Percentiles rank a stretch among this genome's conserved stretches.
Evolutionary conservation across 2,797 vertebrate genomes (phyloP).

Genomic region (Tympanoctomys barrerae): DNA sequence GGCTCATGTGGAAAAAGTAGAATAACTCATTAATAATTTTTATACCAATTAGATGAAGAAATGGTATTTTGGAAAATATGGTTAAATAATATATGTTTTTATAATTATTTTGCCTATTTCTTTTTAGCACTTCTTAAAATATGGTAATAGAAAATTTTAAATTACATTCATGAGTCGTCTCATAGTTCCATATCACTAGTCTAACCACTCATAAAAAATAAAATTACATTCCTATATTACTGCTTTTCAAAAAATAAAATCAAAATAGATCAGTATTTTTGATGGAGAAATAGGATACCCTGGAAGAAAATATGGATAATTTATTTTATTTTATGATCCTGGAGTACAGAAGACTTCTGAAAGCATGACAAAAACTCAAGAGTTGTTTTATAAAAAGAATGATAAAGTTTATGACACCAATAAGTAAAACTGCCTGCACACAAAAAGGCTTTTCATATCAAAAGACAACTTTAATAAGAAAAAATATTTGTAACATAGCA

Average conservation of each 20-base stretch:
- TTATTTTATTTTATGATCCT: conserved; percentile 51
- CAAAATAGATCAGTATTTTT: conserved; percentile 7
- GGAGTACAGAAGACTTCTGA: neutral
- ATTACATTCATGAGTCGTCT: neutral
- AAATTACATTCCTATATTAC: neutral
- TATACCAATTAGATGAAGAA: conserved; percentile 23
- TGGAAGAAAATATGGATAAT: conserved; percentile 16
- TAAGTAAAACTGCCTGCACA: conserved; percentile 12
- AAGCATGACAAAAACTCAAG: conserved; percentile 12
- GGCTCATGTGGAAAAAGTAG: neutral
- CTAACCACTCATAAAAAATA: neutral
- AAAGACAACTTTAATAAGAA: conserved; percentile 38
- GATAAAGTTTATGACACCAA: conserved; percentile 27
- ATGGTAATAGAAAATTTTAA: conserved; percentile 38
- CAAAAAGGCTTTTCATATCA: conserved; percentile 7
- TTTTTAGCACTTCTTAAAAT: conserved; percentile 35
- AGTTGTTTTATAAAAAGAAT: neutral
- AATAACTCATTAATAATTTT: conserved; percentile 51
- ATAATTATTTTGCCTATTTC: conserved; percentile 56
- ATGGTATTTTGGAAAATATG: conserved; percentile 35
- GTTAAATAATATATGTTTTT: conserved; percentile 62
- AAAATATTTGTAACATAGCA: conserved; percentile 43
- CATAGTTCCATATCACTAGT: neutral
- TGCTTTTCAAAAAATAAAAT: conserved; percentile 39
- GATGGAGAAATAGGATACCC: conserved; percentile 43